Base-by-base conservation (phyloP, 2,113 vertebrate species). In the Marcusenius ussheri region DNA sequence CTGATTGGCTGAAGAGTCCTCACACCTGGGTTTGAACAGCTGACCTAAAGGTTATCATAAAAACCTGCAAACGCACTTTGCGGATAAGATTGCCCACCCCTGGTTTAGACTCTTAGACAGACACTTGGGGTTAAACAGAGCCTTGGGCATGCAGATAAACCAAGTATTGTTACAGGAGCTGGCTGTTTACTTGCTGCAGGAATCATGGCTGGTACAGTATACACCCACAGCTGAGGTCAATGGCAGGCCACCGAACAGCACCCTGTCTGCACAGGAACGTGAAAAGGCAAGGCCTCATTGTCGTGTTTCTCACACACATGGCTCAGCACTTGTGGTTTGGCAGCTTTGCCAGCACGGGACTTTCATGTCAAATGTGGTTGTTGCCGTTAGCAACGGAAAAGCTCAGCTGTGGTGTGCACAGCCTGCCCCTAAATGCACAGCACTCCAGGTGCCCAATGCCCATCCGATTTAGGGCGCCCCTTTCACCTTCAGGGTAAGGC, bases 91-190 rank as follows among this genome's bases (percentile, higher is more conserved):
- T 53, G 51, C 51, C 51, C 51, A 53, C 4, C 51, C 17, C 51
- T 19, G 1, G 51, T 53, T 53, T 19, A 21, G 51, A 53, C 17
- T 53, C 17, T 21, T 21, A 21, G 17, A 17, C 51, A 53, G 51
- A 53, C 17, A 19, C 51, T 24, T 56, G 53, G 53, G 53, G 19
- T 56, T 56, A 91, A 94, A 92, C 90, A 90, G 91, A 92, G 93
- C 92, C 92, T 91, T 92, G 89, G 91, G 93, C 90, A 27, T 24
- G 50, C 88, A 91, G 91, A 93, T 94, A 92, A 92, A 92, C 91
- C 89, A 86, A 45, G 83, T 90, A 86, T 88, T 86, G 90, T 87
- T 58, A 85, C 83, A 90, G 46, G 53, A 70, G 77, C 88, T 90
- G 47, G 85, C 88, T 85, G 49, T 24, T 24, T 42, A 10, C 11